Evolutionary conservation across 2,797 vertebrate species (phyloP), one percentile per base, ranked within the genome.

Genomic region (Ciconia nigra): DNA sequence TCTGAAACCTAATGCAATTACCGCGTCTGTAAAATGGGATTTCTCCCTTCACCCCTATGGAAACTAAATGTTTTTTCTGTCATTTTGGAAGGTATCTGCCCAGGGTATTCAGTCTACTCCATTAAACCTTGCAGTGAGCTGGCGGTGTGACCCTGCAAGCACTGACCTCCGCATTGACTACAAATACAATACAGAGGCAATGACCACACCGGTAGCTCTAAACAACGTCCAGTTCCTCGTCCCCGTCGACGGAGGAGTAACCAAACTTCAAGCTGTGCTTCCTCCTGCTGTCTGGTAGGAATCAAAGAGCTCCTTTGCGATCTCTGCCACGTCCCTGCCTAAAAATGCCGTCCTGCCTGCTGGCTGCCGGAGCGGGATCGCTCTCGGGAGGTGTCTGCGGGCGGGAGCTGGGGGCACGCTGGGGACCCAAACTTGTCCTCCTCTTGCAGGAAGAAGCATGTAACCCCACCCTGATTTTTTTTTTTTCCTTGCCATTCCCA

Each of bases 121-220:
- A 77, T 97, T 99, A 97, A 99, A 99, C 98, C 98, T 99, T 97
- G 99, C 99, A 9, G 98, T 99, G 97, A 99, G 98, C 96, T 99
- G 99, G 99, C 98, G 99, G 37, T 99, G 99, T 59, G 99, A 99
- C 29, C 97, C 98, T 77, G 97, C 95, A 91, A 99, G 98, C 98
- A 99, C 99, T 11, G 99, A 99, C 97, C 99, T 99, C 74, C 98
- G 99, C 97, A 99, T 99, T 94, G 99, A 99, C 98, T 99, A 99
- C 97, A 99, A 99, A 96, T 99, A 99, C 98, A 99, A 99, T 94
- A 98, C 97, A 0, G 99, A 99, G 81, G 99, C 99, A 49, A 99
- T 99, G 99, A 98, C 98, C 11, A 97, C 98, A 0, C 99, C 99
- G 0, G 98, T 98, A 33, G 99, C 99, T n/a, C 98, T 99, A 59